Evolutionary conservation across 37 sponge, comb jelly and placozoan genomes (phyloP), one percentile per base, ranked within the genome.

Genomic region (Geodia barretti): DNA sequence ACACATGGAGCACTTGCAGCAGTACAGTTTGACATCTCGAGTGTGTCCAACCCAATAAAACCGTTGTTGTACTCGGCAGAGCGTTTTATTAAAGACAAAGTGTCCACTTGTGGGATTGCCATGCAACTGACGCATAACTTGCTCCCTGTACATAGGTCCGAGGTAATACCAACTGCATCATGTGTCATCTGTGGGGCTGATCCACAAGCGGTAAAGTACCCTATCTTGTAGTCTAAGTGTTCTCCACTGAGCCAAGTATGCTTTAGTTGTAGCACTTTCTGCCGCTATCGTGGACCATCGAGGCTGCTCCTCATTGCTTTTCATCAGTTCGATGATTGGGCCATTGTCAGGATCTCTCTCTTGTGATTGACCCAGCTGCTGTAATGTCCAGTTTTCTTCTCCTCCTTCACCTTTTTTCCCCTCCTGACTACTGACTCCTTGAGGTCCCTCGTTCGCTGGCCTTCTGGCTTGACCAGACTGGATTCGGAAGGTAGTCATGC

Each of bases 1-100:
- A 62, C 77, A 77, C 77, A 77, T 23, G 4, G 23, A 8, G n/a
- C 4, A 29, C 77, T 62, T 3, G 3, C n/a, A n/a, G n/a, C n/a
- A n/a, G n/a, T n/a, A 77, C 14, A 5, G 19, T n/a, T 77, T 23
- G 3, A 77, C 64, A 29, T 77, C 77, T 33, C 32, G 4, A 8
- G 64, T 19, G 38, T 39, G 62, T 19, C 47, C n/a, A 3, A 62
- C 77, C 77, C 77, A 77, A n/a, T 77, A 77, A 23, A 62, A 77
- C 39, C 77, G 26, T n/a, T 77, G 60, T 34, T 39, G 9, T 9
- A 77, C 65, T 4, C 65, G 64, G 38, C 65, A 58, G 4, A 60
- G 39, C 17, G 77, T 77, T 34, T 77, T 62, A 4, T 58, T 35
- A 3, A 62, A 4, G 9, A 37, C 77, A 77, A 77, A 62, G 62